Evolutionary conservation across 2,113 vertebrate species (phyloP).

Genomic region (Leucopternis melanops): DNA sequence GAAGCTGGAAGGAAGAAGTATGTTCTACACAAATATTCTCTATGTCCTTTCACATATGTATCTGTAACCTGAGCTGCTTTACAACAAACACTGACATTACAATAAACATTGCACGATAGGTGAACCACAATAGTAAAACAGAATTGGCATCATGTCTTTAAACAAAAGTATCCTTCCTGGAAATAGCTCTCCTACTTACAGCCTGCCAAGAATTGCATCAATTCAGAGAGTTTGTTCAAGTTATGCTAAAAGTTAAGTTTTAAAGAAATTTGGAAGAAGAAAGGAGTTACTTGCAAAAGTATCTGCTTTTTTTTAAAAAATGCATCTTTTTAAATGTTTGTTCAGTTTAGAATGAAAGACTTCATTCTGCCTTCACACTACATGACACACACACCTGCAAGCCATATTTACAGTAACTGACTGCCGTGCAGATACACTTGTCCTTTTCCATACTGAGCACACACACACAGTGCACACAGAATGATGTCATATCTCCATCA

Average conservation of each 20-base stretch:
- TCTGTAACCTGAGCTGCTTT: not conserved
- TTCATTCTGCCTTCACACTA: not conserved
- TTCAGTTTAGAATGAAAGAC: not conserved
- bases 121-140: constrained; percentile 4
- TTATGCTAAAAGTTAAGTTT: not conserved
- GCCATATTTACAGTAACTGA: not conserved
- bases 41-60: not conserved
- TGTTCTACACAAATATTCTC: not conserved
- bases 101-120: constrained; percentile 8
- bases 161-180: constrained; percentile 53
- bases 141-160: constrained; percentile 27
- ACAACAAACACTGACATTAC: constrained; percentile 26
- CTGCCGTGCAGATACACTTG: fast-evolving
- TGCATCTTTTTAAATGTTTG: not conserved
- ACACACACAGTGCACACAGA: not conserved
- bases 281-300: not conserved
- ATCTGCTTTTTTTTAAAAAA: too few species aligned
- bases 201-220: not conserved
- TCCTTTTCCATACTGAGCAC: not conserved
- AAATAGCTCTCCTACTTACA: constrained; percentile 3
- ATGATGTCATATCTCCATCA: not conserved
- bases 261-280: not conserved
- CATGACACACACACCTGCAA: not conserved
- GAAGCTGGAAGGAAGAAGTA: not conserved
- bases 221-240: not conserved